Conservation (phyloP, 2,113 vertebrate genomes). For the Paradisaea rubra region DNA sequence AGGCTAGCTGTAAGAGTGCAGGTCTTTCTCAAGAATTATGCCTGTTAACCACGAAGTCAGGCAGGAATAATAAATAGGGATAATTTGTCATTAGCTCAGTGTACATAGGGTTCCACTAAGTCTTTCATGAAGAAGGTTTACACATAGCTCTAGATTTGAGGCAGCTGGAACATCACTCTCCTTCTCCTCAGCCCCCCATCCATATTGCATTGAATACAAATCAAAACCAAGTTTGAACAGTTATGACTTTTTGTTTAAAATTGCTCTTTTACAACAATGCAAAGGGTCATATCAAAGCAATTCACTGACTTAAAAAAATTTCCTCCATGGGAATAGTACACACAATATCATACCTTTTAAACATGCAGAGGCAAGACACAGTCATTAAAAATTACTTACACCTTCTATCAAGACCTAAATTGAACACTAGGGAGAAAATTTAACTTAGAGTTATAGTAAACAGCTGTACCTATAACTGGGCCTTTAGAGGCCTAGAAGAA, state of each 20-base stretch:
- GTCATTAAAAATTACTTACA: neutral
- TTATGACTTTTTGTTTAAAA: neutral
- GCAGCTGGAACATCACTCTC: neutral
- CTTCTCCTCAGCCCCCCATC: neutral
- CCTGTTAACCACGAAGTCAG: neutral
- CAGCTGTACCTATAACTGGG: neutral
- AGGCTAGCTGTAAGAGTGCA: neutral
- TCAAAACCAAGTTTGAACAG: neutral
- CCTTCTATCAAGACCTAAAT: neutral
- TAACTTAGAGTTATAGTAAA: neutral
- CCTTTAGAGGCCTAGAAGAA: neutral
- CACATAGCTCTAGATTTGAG: neutral
- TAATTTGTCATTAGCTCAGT: neutral
- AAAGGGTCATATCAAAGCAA: neutral
- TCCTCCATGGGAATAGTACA: neutral
- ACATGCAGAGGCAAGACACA: neutral
- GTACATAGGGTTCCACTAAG: rapidly evolving
- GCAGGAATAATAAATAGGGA: neutral
- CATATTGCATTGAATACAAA: neutral
- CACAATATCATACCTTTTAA: neutral
- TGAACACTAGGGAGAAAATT: neutral
- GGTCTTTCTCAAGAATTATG: neutral
- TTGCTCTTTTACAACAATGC: neutral
- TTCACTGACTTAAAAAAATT: neutral
- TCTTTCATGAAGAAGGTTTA: neutral